Evolutionary conservation across 2,888 invertebrate species (phyloP).

Genomic region (Zele albiditarsus): DNA sequence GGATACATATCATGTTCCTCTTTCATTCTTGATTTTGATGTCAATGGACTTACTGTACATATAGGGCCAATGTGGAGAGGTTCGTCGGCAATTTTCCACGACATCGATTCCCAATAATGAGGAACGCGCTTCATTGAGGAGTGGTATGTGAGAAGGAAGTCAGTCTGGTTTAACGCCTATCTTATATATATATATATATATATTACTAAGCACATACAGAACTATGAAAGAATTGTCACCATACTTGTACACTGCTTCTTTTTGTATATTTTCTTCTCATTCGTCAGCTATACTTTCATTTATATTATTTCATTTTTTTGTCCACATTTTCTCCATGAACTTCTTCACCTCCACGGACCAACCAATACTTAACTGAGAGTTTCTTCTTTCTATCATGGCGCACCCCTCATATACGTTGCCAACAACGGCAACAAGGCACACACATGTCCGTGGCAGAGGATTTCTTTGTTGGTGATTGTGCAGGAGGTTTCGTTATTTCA

Average conservation of each 20-base stretch:
- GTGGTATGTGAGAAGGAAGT: conserved; percentile 49
- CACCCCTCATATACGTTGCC: too few species aligned
- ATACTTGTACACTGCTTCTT: conserved; percentile 8
- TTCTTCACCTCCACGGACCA: not conserved
- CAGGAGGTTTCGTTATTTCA: conserved; percentile 24
- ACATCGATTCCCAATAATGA: conserved; percentile 56
- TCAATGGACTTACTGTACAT: conserved; percentile 40
- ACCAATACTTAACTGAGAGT: not conserved
- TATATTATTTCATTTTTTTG: conserved; percentile 11
- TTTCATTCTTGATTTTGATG: conserved; percentile 35
- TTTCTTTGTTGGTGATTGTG: conserved; percentile 16
- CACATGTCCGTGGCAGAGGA: conserved; percentile 17
- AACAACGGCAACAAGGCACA: not conserved
- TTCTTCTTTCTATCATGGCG: not conserved
- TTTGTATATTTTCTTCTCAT: conserved; percentile 20
- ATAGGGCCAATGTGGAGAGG: not conserved
- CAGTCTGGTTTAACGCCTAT: conserved; percentile 59
- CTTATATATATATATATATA: conserved; percentile 9
- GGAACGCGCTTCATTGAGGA: conserved; percentile 40
- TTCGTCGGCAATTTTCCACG: conserved; percentile 60
- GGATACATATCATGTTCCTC: conserved; percentile 31
- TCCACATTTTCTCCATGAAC: conserved; percentile 19
- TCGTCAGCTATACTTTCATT: conserved; percentile 2
- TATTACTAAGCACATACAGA: conserved; percentile 4
- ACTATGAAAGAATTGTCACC: conserved; percentile 8